phyloP scores from a whole-genome alignment of 2,888 invertebrate species.

The Criorhina ranunculi region DNA sequence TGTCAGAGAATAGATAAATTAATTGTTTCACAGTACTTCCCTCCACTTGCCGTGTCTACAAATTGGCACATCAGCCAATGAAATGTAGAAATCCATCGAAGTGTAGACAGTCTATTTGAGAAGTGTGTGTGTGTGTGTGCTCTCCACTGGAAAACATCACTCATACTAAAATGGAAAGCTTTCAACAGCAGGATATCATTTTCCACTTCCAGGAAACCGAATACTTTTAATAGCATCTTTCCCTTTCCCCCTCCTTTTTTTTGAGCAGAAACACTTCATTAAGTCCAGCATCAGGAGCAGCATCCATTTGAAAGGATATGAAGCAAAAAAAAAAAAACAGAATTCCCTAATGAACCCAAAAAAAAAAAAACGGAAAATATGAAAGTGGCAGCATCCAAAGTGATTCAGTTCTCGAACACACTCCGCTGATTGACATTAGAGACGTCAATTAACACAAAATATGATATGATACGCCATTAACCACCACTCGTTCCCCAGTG shows the following conservation, averaged over 20 bases:
- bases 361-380: not conserved
- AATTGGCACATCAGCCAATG: not conserved
- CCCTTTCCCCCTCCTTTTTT: not conserved
- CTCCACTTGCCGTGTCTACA: not conserved
- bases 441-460: slow-evolving; percentile 47
- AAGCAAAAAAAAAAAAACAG: not conserved
- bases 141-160: not conserved
- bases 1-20: slow-evolving; percentile 18
- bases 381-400: not conserved
- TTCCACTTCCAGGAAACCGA: slow-evolving; percentile 36
- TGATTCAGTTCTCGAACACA: slow-evolving; percentile 8
- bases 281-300: not conserved
- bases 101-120: not conserved
- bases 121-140: not conserved
- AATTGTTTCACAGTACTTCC: not conserved
- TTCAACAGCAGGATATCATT: slow-evolving; percentile 36
- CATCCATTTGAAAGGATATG: not conserved
- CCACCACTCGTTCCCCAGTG: slow-evolving; percentile 19
- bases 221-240: slow-evolving; percentile 21
- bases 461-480: slow-evolving; percentile 43
- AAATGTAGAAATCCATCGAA: slow-evolving; percentile 2
- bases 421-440: slow-evolving; percentile 37
- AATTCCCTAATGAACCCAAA: slow-evolving; percentile 9
- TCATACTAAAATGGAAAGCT: slow-evolving; percentile 9
- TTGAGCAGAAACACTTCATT: slow-evolving; percentile 20